phyloP scores from a whole-genome alignment of 2,797 vertebrate genomes.

The Sebastes hopkinsi region DNA sequence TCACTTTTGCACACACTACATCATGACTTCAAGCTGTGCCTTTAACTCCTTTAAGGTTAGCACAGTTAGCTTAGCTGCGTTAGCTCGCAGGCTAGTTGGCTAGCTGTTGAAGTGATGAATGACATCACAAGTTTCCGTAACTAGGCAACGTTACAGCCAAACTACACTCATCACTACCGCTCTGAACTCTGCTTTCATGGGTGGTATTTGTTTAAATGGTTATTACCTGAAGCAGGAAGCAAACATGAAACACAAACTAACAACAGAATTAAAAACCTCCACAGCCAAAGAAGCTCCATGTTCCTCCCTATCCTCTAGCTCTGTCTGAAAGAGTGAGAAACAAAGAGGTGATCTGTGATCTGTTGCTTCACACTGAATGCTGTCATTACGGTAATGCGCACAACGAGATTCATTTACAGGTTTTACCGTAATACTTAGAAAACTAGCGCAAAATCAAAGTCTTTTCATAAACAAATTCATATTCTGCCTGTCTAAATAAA shows the following conservation, averaged over 20 bases:
- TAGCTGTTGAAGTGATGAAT: constrained; percentile 47
- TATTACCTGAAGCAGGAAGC: constrained; percentile 66
- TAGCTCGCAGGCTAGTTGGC: constrained; percentile 17
- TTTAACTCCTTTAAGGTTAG: background rate
- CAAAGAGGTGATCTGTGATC: constrained; percentile 51
- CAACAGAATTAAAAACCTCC: constrained; percentile 44
- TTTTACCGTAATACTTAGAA: constrained; percentile 46
- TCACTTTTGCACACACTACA: background rate
- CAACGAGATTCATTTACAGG: background rate
- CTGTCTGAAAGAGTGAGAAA: constrained; percentile 33
- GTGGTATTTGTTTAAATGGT: background rate
- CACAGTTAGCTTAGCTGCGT: background rate
- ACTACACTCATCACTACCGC: background rate
- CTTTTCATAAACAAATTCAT: background rate
- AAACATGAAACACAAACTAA: constrained; percentile 44
- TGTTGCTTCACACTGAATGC: constrained; percentile 55
- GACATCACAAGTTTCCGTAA: constrained; percentile 19
- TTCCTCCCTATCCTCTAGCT: constrained; percentile 44
- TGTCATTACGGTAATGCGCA: constrained; percentile 45
- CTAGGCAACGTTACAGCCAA: background rate
- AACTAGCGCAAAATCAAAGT: background rate
- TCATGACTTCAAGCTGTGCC: too few relatives aligned
- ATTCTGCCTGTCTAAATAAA: background rate
- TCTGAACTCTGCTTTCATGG: background rate
- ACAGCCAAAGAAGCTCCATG: constrained; percentile 69